Base-by-base conservation (phyloP, 1,140 invertebrate genomes). In the Drosophila sulfurigaster region DNA sequence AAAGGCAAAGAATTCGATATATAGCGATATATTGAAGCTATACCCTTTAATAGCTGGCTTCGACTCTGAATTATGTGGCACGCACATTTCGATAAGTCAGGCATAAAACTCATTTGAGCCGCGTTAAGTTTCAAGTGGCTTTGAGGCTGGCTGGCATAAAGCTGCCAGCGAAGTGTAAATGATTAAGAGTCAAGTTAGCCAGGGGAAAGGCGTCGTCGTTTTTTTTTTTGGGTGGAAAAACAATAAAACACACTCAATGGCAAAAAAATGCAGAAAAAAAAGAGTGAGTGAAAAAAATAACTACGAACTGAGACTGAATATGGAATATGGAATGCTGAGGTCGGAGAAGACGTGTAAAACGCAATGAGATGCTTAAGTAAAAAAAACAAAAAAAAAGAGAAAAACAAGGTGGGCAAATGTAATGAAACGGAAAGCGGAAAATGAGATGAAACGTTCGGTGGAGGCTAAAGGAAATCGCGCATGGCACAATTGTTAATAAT, bases 401-500 rank as follows among this genome's bases (percentile, higher is more conserved):
- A 74, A 4, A 25, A 25, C 20, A 25, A 74, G 71, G 71, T 74
- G 71, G 56, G 60, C 32, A 66, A 58, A 67, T 46, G 77, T 66
- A 79, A 76, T 85, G 82, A 81, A 86, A 79, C 72, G 82, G 79
- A 87, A 85, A 81, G 64, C 66, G 48, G 8, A 67, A 51, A 16
- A 49, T 41, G 35, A 46, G 25, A 38, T 63, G 59, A 64, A 70
- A 75, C 35, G 30, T 46, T 54, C 30, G 13, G 6, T 8, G 16
- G 30, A 1, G 41, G 43, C 20, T n/a, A 46, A 65, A 67, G 67
- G 57, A 78, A 82, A 86, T 81, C 67, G 71, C 71, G 58, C 70
- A 72, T 79, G 54, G 57, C 75, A 48, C 70, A 72, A 82, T 79
- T 79, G 79, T 87, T 82, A 87, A 87, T 82, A 87, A 87, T 87